Conservation (phyloP, 2,888 invertebrate species). For the Amblyjoppa proteus region DNA sequence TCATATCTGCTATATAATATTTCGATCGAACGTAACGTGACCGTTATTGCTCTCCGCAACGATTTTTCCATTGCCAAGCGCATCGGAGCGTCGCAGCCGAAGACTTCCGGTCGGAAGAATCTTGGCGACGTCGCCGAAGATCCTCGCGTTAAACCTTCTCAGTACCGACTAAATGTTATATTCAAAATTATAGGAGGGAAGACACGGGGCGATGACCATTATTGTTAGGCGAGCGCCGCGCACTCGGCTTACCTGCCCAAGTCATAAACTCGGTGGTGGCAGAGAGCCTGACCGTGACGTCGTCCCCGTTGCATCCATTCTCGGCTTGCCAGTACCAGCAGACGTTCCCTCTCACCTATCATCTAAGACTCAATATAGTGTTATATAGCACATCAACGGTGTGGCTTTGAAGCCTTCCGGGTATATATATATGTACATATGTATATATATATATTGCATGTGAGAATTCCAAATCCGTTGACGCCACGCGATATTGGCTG, state of each 20-base stretch:
- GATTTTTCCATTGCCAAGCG: no score
- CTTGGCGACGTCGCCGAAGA: constrained; percentile 19
- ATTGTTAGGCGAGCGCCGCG: constrained; percentile 69
- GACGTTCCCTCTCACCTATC: constrained; percentile 55
- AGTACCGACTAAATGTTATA: constrained; percentile 47
- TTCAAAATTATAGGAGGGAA: constrained; percentile 45
- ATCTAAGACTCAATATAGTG: constrained; percentile 25
- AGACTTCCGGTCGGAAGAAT: background rate
- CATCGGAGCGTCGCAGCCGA: no score
- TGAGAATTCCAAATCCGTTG: background rate
- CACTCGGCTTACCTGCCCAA: constrained; percentile 65
- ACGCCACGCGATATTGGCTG: constrained; percentile 17
- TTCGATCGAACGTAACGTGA: background rate
- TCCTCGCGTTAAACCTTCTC: background rate
- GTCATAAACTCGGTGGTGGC: constrained; percentile 73
- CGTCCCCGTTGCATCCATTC: constrained; percentile 58
- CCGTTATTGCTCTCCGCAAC: background rate
- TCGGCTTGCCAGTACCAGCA: constrained; percentile 57
- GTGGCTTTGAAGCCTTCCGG: background rate
- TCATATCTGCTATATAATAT: background rate
- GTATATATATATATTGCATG: background rate
- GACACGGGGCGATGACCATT: constrained; percentile 70
- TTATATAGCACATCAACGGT: constrained; percentile 18
- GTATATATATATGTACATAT: background rate
- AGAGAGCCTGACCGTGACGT: constrained; percentile 70